Evolutionary conservation across 2,797 vertebrate genomes (phyloP).

Genomic region (Gambelia wislizenii): DNA sequence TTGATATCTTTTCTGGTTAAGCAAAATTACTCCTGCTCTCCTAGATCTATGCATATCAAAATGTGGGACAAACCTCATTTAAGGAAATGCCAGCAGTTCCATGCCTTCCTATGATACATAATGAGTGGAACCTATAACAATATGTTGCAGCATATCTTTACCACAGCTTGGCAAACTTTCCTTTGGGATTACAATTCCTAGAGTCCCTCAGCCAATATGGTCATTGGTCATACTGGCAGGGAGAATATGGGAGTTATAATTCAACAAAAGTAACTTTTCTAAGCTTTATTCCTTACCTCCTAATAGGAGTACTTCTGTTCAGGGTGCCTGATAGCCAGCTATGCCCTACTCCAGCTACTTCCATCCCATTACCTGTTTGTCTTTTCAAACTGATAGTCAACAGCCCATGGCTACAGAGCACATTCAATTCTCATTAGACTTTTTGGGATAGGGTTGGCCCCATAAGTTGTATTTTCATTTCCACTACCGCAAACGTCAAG

Average conservation of each 20-base stretch:
- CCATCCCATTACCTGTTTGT: not conserved
- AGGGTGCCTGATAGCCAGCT: not conserved
- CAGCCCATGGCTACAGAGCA: not conserved
- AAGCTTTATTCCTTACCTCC: not conserved
- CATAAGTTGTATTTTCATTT: not conserved
- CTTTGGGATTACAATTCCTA: too few species aligned
- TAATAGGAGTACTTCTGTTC: not conserved
- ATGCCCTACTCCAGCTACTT: not conserved
- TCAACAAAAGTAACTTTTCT: too few species aligned
- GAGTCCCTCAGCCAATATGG: too few species aligned
- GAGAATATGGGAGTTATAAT: too few species aligned
- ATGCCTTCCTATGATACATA: not conserved
- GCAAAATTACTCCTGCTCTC: not conserved
- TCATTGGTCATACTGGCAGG: too few species aligned
- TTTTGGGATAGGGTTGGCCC: not conserved
- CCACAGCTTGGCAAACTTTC: too few species aligned
- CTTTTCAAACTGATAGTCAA: not conserved
- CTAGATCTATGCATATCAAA: not conserved
- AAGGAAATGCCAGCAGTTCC: not conserved
- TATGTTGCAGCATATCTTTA: not conserved
- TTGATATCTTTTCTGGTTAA: not conserved
- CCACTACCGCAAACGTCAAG: not conserved
- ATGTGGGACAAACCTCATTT: not conserved
- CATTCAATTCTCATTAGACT: not conserved
- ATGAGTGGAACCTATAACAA: not conserved